Conservation (phyloP, 2,888 invertebrate genomes). For the Sipha maydis region DNA sequence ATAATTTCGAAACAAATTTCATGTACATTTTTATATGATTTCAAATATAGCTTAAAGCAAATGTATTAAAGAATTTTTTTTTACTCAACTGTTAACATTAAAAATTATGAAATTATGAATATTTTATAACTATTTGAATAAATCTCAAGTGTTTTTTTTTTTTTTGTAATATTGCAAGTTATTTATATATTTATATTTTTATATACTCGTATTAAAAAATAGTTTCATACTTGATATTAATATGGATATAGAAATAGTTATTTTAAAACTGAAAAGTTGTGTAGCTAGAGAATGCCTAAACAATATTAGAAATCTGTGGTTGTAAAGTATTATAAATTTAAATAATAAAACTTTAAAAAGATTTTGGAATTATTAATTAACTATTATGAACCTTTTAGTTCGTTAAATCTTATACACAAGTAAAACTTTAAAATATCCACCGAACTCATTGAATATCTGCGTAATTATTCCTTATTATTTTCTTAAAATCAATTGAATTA, state of each 20-base stretch:
- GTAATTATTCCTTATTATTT: neutral
- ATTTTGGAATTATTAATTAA: neutral
- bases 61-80: neutral
- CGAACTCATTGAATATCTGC: neutral
- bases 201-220: no score
- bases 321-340: no score
- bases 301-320: no score
- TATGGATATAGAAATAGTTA: no score
- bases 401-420: neutral
- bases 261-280: no score
- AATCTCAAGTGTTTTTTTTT: neutral
- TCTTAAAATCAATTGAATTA: neutral
- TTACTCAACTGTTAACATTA: neutral
- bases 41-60: conserved; percentile 1
- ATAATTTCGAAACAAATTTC: neutral
- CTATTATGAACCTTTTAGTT: neutral
- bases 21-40: conserved; percentile 6
- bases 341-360: neutral
- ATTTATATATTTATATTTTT: no score
- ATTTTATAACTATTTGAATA: neutral
- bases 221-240: no score
- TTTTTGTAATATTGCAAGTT: neutral
- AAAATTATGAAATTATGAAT: neutral
- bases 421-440: neutral
- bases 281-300: no score